Evolutionary conservation across 1,140 invertebrate genomes (phyloP).

Genomic region (Magallana angulata): DNA sequence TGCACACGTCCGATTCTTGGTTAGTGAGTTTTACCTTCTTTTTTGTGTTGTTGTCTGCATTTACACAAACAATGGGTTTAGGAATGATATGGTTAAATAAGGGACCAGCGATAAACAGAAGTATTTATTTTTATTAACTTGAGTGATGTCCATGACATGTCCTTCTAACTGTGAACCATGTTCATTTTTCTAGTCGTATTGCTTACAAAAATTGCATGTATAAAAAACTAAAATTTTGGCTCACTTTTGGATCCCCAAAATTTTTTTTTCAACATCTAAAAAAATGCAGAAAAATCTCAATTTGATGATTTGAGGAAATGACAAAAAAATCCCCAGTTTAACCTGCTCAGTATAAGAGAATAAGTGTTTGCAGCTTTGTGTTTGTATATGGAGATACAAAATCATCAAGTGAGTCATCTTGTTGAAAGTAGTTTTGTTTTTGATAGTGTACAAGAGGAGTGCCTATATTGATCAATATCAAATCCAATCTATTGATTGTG

Average conservation of each 20-base stretch:
- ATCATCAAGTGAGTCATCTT: not conserved
- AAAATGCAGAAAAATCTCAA: too few relatives aligned
- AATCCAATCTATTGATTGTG: slow-evolving; percentile 38
- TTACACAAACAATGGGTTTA: not conserved
- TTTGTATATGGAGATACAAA: not conserved
- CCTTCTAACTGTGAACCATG: not conserved
- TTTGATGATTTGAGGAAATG: too few relatives aligned
- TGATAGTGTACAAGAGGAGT: not conserved
- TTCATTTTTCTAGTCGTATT: slow-evolving; percentile 20
- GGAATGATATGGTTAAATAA: not conserved
- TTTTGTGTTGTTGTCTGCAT: not conserved
- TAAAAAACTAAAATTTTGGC: too few relatives aligned
- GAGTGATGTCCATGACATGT: slow-evolving; percentile 8
- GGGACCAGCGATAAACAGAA: too few relatives aligned
- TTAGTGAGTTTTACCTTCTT: slow-evolving; percentile 20
- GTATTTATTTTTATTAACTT: not conserved
- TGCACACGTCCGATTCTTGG: slow-evolving; percentile 17
- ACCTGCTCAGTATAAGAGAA: not conserved
- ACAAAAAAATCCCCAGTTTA: not conserved
- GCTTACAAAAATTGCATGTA: not conserved
- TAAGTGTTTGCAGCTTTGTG: not conserved
- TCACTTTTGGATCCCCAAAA: too few relatives aligned
- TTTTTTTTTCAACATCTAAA: too few relatives aligned
- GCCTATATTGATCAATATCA: slow-evolving; percentile 29
- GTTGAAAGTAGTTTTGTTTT: not conserved